phyloP scores from a whole-genome alignment of 2,888 invertebrate genomes.

The Andricus curvator region DNA sequence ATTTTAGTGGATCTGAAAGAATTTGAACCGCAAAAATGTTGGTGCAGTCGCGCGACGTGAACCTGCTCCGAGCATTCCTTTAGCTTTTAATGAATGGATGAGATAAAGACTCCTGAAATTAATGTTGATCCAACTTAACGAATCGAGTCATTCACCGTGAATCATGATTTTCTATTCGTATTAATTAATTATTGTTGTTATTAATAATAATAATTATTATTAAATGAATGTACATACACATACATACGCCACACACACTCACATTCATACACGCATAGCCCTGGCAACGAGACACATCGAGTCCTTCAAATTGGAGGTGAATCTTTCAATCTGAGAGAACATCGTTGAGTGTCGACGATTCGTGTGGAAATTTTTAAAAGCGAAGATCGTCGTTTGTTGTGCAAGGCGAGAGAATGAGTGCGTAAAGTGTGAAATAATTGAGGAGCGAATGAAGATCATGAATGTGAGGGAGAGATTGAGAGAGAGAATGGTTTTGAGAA shows the following conservation, averaged over 20 bases:
- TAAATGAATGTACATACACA: conserved; percentile 78
- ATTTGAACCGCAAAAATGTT: neutral
- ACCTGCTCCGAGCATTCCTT: conserved; percentile 20
- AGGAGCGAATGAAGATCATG: conserved; percentile 36
- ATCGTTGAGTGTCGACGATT: neutral
- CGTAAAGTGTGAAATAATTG: conserved; percentile 45
- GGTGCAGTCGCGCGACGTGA: conserved; percentile 20
- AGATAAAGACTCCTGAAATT: conserved; percentile 59
- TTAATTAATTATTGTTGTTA: conserved; percentile 77
- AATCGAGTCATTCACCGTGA: conserved; percentile 74
- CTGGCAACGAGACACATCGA: conserved; percentile 41
- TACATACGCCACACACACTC: conserved; percentile 63
- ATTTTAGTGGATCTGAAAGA: neutral
- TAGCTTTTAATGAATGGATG: conserved; percentile 49
- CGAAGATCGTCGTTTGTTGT: conserved; percentile 54
- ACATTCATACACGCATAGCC: conserved; percentile 65
- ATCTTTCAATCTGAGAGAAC: conserved; percentile 11
- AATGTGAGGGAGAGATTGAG: conserved; percentile 44
- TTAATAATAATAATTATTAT: conserved; percentile 77
- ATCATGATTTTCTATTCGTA: conserved; percentile 77
- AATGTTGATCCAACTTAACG: conserved; percentile 66
- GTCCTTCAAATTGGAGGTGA: conserved; percentile 14
- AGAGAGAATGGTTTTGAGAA: neutral
- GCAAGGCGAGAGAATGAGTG: conserved; percentile 45
- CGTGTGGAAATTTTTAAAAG: conserved; percentile 41